Evolutionary conservation across 2,888 invertebrate genomes (phyloP).

Genomic region (Rhyacophila evoluta): DNA sequence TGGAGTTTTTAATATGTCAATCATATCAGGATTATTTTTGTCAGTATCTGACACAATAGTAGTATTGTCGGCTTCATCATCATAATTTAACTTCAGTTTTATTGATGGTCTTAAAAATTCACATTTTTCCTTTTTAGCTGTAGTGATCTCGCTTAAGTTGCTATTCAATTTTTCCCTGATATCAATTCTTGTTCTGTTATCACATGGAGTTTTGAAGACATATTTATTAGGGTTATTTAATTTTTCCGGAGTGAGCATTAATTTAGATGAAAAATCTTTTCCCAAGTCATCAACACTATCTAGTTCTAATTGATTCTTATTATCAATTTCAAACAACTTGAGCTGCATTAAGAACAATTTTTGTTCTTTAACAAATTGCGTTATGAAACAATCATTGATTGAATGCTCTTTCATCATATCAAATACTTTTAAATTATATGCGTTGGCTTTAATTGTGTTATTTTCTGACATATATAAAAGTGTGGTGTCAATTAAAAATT

Average conservation of each 20-base stretch:
- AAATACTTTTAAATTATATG: constrained; percentile 37
- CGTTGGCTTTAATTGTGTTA: constrained; percentile 42
- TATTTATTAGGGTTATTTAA: neutral
- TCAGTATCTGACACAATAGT: no score
- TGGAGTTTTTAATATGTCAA: neutral
- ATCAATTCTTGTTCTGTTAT: constrained; percentile 34
- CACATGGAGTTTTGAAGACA: constrained; percentile 45
- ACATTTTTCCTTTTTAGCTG: constrained; percentile 28
- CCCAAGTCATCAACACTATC: constrained; percentile 38
- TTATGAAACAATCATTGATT: constrained; percentile 31
- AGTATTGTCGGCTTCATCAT: constrained; percentile 32
- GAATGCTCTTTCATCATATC: constrained; percentile 4
- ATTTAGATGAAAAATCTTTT: constrained; percentile 39
- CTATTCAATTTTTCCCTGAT: neutral
- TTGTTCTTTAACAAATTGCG: constrained; percentile 46
- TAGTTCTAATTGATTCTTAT: constrained; percentile 27
- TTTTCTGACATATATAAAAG: constrained; percentile 44
- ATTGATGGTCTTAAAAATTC: constrained; percentile 40
- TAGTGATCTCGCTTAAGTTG: constrained; percentile 29
- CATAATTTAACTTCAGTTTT: constrained; percentile 46
- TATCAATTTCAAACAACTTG: constrained; percentile 36
- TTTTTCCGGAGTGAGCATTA: constrained; percentile 49
- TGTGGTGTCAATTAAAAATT: constrained; percentile 40
- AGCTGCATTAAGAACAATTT: constrained; percentile 42
- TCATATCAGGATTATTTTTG: neutral